Percentiles rank a stretch among this genome's conserved stretches.
Conservation (phyloP, 2,797 vertebrate species). For the Schizopygopsis pylzovi region DNA sequence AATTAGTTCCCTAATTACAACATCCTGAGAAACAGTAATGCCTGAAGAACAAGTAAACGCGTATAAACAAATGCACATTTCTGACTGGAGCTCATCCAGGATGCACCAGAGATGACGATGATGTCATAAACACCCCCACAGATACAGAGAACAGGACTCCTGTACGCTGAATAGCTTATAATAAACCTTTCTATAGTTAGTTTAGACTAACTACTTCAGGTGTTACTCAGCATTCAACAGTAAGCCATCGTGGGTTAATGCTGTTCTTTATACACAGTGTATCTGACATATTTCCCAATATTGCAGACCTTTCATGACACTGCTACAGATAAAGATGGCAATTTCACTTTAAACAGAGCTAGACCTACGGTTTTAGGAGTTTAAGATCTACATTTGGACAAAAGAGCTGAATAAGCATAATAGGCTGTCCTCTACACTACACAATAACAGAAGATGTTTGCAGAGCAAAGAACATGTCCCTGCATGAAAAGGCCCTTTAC, state of each 20-base stretch:
- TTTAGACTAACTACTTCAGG: neutral
- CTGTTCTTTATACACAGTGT: neutral
- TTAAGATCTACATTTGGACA: constrained; percentile 24
- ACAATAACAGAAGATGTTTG: constrained; percentile 1
- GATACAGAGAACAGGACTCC: neutral
- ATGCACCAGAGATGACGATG: constrained; percentile 49
- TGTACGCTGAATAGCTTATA: neutral
- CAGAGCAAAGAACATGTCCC: neutral
- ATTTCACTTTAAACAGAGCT: neutral
- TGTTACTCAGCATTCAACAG: neutral
- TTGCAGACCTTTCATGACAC: neutral
- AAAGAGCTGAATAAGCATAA: neutral
- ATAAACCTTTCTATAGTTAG: neutral
- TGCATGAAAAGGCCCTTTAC: neutral
- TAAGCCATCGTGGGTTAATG: neutral
- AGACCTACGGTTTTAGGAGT: no score
- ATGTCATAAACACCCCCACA: constrained; percentile 17
- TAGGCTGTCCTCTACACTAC: neutral
- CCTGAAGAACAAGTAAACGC: neutral
- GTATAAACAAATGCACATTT: constrained; percentile 13
- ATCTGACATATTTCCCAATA: neutral
- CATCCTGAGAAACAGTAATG: neutral
- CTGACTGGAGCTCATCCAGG: constrained; percentile 66
- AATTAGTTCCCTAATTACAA: constrained; percentile 18
- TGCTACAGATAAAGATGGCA: neutral